Percentiles rank a stretch among this genome's conserved stretches.
Conservation (phyloP, 2,888 invertebrate species). For the Ochropleura plecta region DNA sequence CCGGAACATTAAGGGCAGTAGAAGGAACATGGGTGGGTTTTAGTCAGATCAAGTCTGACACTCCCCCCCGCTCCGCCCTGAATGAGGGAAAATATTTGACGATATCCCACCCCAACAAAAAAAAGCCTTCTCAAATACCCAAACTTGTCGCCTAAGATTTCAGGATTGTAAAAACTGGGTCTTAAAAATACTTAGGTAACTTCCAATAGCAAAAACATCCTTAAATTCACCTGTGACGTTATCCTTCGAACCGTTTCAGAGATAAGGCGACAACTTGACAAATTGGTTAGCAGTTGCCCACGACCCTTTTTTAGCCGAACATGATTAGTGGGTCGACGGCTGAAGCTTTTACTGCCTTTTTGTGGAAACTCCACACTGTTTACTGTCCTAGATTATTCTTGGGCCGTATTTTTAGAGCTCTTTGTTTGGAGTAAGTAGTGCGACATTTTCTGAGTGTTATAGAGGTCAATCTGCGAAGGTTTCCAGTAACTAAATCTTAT, state of each 20-base stretch:
- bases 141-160: neutral
- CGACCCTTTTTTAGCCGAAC: slow-evolving; percentile 55
- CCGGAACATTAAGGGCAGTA: too few species aligned
- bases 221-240: slow-evolving; percentile 50
- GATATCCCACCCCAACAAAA: too few species aligned
- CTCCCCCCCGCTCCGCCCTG: too few species aligned
- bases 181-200: neutral
- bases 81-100: too few species aligned
- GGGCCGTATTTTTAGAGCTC: slow-evolving; percentile 38
- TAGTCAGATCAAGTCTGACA: too few species aligned
- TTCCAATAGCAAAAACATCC: slow-evolving; percentile 7
- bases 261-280: slow-evolving; percentile 65
- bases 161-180: neutral
- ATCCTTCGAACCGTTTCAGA: slow-evolving; percentile 31
- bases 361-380: slow-evolving; percentile 48
- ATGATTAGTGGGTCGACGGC: slow-evolving; percentile 53
- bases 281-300: slow-evolving; percentile 56
- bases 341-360: slow-evolving; percentile 53
- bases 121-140: too few species aligned
- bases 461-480: slow-evolving; percentile 6
- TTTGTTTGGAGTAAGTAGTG: slow-evolving; percentile 28
- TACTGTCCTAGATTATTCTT: slow-evolving; percentile 48
- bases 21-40: too few species aligned
- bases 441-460: slow-evolving; percentile 12
- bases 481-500: slow-evolving; percentile 26